Evolutionary conservation across 2,888 invertebrate species (phyloP), one percentile per base, ranked within the genome.

Genomic region (Orchestes rusci): DNA sequence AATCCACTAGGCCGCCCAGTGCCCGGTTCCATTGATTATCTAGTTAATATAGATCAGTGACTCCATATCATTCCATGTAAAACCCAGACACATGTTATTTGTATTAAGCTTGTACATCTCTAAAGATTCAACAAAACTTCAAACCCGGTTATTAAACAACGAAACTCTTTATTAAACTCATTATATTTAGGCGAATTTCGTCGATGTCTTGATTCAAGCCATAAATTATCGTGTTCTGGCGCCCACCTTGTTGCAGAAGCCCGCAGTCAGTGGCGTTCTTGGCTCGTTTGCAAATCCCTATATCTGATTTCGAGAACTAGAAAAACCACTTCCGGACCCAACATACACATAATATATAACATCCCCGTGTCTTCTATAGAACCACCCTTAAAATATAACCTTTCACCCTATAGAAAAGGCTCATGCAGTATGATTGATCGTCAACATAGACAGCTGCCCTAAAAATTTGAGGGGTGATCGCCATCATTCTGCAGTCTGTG

Each of bases 401-500:
- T 48, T 48, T 41, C 43, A 43, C 48, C 48, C 20, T 33, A 16
- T 31, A 29, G 33, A 46, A 46, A 42, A 42, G 33, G 34, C 37
- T n/a, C 27, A 12, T 19, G 13, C 37, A 16, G 36, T 51, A 53
- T 55, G 56, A 56, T 56, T 52, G 55, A 56, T 56, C 16, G 44
- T 16, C 34, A 50, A 51, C 51, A 45, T 40, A 48, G 54, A 53
- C 56, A 57, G 56, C 56, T 57, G 56, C 54, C 54, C 50, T 51
- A 45, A 50, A 53, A 48, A 48, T 43, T 45, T 50, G 53, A 54
- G 50, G 46, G 47, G 36, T 49, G 48, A 48, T 49, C 55, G 57
- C 56, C 57, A 57, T 56, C 55, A 55, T 55, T 51, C 48, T 55
- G 52, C 55, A 56, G 42, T 56, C 53, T 57, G 55, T 52, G 53